A percentile compares a stretch with the other conserved stretches of the same genome.
These are phyloP conservation scores for Leucania comma DNA, from an alignment of 2,888 invertebrate genomes.

Conservation along the genomic window DNA sequence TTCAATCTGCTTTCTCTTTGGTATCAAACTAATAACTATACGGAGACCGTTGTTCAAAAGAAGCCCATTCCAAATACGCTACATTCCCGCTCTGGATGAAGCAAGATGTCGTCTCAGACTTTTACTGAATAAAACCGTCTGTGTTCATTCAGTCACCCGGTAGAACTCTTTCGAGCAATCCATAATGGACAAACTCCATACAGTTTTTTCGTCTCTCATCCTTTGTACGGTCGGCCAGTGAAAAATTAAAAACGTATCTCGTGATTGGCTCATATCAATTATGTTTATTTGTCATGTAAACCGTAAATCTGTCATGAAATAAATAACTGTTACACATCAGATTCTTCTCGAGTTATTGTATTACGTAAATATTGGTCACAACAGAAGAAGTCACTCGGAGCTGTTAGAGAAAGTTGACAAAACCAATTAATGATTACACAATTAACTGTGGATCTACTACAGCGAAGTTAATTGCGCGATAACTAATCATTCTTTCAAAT, in stretches of 20 bases:
- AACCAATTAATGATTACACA: slow-evolving; percentile 47
- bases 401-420: slow-evolving; percentile 48
- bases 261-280: not conserved
- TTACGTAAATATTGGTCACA: slow-evolving; percentile 48
- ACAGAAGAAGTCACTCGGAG: slow-evolving; percentile 12
- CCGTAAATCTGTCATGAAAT: not conserved
- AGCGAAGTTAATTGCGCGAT: slow-evolving; percentile 23
- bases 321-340: not conserved
- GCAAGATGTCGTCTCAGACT: too few relatives aligned
- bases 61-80: too few relatives aligned
- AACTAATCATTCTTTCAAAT: slow-evolving; percentile 1
- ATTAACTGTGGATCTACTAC: slow-evolving; percentile 35
- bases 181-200: too few relatives aligned
- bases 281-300: not conserved
- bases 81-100: too few relatives aligned
- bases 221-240: not conserved
- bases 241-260: not conserved
- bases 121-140: too few relatives aligned
- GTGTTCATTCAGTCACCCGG: too few relatives aligned
- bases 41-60: too few relatives aligned
- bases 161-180: too few relatives aligned
- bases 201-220: not conserved
- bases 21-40: too few relatives aligned
- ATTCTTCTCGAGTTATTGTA: slow-evolving; percentile 12
- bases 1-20: too few relatives aligned